Conservation (phyloP, 1,140 invertebrate genomes). For the Leptinotarsa undecemlineata region DNA sequence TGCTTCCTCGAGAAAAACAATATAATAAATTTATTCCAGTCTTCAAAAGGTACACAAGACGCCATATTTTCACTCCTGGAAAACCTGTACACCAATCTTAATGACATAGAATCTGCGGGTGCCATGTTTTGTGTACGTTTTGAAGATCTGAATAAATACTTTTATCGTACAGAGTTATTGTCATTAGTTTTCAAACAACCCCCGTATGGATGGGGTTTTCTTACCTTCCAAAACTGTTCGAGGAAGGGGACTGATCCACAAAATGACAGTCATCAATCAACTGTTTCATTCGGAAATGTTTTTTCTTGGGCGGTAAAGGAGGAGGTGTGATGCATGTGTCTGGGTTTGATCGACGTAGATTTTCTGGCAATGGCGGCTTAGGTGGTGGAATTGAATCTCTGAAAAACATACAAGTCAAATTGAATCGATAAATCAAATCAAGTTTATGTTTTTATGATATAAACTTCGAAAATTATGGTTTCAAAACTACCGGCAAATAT, state of each 20-base stretch:
- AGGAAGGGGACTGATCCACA: slow-evolving; percentile 57
- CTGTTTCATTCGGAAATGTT: slow-evolving; percentile 58
- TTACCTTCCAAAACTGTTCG: slow-evolving; percentile 63
- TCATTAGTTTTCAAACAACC: background rate
- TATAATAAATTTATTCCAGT: no score
- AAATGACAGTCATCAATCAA: slow-evolving; percentile 59
- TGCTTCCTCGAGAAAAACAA: no score
- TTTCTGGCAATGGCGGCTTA: slow-evolving; percentile 81
- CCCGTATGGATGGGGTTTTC: background rate
- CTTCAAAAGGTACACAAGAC: no score
- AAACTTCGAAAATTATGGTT: no score
- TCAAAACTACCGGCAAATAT: no score
- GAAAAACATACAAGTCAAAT: slow-evolving; percentile 26
- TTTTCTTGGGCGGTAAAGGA: slow-evolving; percentile 76
- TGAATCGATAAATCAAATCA: no score
- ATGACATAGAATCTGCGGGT: no score
- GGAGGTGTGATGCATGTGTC: slow-evolving; percentile 60
- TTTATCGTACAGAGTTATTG: background rate
- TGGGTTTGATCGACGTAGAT: slow-evolving; percentile 33
- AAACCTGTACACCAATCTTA: no score
- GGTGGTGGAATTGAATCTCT: slow-evolving; percentile 67
- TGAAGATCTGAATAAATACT: no score
- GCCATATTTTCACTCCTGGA: no score
- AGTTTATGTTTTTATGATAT: no score
- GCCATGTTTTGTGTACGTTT: no score